phyloP scores from a whole-genome alignment of 2,113 vertebrate genomes.

The Dendrocopos noguchii region DNA sequence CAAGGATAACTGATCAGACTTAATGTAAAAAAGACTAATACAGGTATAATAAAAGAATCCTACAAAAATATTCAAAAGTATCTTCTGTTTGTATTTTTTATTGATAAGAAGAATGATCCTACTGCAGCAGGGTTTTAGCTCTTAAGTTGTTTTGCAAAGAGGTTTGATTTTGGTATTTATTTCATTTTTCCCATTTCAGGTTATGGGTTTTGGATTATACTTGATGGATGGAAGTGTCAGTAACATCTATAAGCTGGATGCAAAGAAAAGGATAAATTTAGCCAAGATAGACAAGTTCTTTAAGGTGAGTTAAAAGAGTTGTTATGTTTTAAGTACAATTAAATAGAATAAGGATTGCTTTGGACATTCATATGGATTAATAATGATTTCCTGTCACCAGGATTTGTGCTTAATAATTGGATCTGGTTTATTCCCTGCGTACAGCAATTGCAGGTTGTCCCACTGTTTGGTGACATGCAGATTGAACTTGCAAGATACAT shows the following conservation, averaged over 20 bases:
- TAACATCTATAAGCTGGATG: slow-evolving; percentile 97
- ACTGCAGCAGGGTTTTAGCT: background rate
- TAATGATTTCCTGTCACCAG: background rate
- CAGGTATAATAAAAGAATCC: background rate
- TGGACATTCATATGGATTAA: background rate
- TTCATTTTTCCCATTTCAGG: slow-evolving; percentile 74
- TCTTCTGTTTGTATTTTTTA: background rate
- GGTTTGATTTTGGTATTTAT: background rate
- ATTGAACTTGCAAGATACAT: slow-evolving; percentile 98
- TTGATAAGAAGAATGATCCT: background rate
- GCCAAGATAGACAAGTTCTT: slow-evolving; percentile 98
- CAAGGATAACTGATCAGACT: background rate
- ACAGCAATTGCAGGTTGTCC: slow-evolving; percentile 97
- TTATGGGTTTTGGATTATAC: slow-evolving; percentile 98
- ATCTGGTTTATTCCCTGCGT: slow-evolving; percentile 6
- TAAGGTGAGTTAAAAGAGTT: slow-evolving; percentile 82
- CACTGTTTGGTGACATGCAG: slow-evolving; percentile 98
- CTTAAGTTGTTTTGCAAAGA: background rate
- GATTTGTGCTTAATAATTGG: background rate
- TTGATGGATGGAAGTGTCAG: slow-evolving; percentile 96
- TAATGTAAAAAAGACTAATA: background rate
- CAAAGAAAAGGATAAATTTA: slow-evolving; percentile 98
- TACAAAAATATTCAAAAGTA: background rate
- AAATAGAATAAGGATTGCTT: background rate
- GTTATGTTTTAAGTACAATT: background rate